Percentiles rank a stretch among this genome's conserved stretches.
Conservation (phyloP, 2,797 vertebrate genomes). For the Gymnopithys bicolor region DNA sequence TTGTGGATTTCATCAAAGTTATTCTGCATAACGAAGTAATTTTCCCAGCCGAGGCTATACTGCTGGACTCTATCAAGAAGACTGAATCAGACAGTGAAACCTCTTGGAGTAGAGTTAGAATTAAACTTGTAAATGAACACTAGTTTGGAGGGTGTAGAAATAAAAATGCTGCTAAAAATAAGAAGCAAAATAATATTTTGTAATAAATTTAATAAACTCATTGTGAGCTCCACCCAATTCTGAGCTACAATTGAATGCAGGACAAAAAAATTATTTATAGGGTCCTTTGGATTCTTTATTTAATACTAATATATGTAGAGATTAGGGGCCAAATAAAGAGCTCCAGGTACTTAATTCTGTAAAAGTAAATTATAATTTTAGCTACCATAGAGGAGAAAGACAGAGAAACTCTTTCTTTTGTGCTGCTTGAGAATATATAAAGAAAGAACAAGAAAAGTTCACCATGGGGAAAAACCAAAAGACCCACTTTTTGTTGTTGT, state of each 20-base stretch:
- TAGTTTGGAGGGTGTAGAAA: neutral
- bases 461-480: accelerated
- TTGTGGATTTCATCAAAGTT: neutral
- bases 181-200: neutral
- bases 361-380: neutral
- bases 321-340: neutral
- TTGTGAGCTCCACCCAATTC: neutral
- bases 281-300: neutral
- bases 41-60: accelerated
- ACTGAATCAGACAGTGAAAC: neutral
- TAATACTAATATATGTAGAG: neutral
- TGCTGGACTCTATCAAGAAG: neutral
- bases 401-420: neutral
- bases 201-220: neutral
- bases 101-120: neutral
- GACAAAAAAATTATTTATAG: neutral
- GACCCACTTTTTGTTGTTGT: neutral
- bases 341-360: neutral
- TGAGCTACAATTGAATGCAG: neutral
- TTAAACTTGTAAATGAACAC: neutral
- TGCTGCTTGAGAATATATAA: neutral
- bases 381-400: neutral
- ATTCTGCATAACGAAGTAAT: neutral
- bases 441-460: neutral
- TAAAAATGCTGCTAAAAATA: neutral